Evolutionary conservation across 2,888 invertebrate genomes (phyloP), one percentile per base, ranked within the genome.

Genomic region (Fragum whitleyi): DNA sequence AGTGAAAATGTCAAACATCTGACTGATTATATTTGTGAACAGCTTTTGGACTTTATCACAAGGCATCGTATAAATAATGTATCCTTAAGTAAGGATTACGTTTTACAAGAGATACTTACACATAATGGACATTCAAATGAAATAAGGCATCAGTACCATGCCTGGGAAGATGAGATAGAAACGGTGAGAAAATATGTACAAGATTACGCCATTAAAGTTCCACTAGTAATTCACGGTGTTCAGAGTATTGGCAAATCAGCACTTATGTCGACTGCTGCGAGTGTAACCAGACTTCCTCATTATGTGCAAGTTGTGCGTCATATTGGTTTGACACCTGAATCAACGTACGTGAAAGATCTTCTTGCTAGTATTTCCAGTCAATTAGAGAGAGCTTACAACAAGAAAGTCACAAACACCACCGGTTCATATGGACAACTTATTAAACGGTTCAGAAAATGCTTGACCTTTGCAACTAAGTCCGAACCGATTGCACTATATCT

Each of bases 171-270:
- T 7, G 81, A 81, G 39, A 39, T 77, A 19, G 53, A 55, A 21
- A 36, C 26, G 7, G 57, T 81, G 0, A 29, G 51, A 7, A 42
- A 65, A 6, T 81, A 81, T 61, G 36, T 81, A 2, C 21, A 53
- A 26, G 51, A 32, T 47, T 68, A 75, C 32, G 23, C 26, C 29
- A 65, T 32, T 16, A 53, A 47, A 7, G 39, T 79, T 11, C 91
- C 91, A 14, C 47, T 91, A 7, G 79, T 91, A 28, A n/a, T 92
- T 0, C 79, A 85, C 79, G 92, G 92, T 0, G 55, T 67, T 21
- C 89, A 91, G 1, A 91, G 92, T 23, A 83, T 87, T 39, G 92
- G 92, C 1, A 92, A 92, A 76, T 90, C 92, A 5, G 83, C 91
- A 0, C 29, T 92, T 23, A 90, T 92, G 90, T 90, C 91, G 5